Conservation (phyloP, 2,113 vertebrate species). For the Mormoops blainvillei region DNA sequence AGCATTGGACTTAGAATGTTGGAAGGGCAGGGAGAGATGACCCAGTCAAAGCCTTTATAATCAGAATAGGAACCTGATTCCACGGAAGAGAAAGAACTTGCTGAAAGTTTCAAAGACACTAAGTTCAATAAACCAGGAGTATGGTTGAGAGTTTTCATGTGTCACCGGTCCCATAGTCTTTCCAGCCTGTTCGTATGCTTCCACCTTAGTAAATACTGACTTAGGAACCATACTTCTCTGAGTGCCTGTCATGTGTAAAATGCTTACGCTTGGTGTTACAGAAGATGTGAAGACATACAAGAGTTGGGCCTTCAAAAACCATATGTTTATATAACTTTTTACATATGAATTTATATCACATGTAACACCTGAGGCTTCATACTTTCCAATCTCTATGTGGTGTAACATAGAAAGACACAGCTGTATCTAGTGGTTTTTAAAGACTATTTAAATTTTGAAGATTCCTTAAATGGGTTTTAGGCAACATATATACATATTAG, state of each 20-base stretch:
- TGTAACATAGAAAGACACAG: not conserved
- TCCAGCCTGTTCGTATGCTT: not conserved
- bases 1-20: not conserved
- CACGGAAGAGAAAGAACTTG: not conserved
- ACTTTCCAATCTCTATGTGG: not conserved
- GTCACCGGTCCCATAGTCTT: not conserved
- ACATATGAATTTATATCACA: not conserved
- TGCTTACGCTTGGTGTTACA: not conserved
- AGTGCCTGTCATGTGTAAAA: not conserved
- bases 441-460: constrained; percentile 8
- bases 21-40: not conserved
- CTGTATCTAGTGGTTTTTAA: not conserved
- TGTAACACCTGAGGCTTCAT: constrained; percentile 30
- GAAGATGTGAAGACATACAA: constrained; percentile 41
- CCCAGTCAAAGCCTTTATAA: not conserved
- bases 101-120: not conserved
- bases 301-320: not conserved
- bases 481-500: not conserved
- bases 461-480: not conserved
- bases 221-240: not conserved
- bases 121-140: not conserved
- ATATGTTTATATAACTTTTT: not conserved
- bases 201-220: constrained; percentile 5
- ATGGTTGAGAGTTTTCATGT: not conserved
- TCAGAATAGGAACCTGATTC: not conserved